phyloP scores from a whole-genome alignment of 2,113 vertebrate genomes.

The Papio anubis region DNA sequence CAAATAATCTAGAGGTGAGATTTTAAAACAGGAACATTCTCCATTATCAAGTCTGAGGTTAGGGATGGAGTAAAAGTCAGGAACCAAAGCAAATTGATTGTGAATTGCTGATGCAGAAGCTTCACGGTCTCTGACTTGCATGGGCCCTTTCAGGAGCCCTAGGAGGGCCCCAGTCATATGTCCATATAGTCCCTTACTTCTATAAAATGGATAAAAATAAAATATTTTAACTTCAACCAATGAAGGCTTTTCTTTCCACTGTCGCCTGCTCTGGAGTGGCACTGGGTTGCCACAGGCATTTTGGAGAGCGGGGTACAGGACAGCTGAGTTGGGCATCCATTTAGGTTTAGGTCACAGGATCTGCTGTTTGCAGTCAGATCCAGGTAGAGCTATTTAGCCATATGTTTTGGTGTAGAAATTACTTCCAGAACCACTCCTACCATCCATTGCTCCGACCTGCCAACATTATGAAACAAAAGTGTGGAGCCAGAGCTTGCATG shows the following conservation, averaged over 20 bases:
- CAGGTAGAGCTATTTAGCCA: neutral
- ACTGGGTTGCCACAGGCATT: neutral
- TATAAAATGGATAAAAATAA: neutral
- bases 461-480: neutral
- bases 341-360: neutral
- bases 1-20: constrained; percentile 6
- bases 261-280: neutral
- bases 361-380: neutral
- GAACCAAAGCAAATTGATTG: neutral
- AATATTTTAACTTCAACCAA: neutral
- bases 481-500: neutral
- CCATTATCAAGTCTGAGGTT: neutral
- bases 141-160: neutral
- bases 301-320: neutral
- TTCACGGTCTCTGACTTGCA: neutral
- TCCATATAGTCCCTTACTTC: neutral
- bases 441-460: neutral
- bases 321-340: neutral
- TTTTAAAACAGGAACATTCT: constrained; percentile 8
- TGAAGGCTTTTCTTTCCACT: neutral
- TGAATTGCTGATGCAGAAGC: neutral
- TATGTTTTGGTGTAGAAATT: neutral
- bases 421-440: neutral
- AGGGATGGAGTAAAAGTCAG: neutral
- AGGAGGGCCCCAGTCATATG: neutral